A percentile compares a stretch with the other conserved stretches of the same genome.
phyloP scores from a whole-genome alignment of 1,140 invertebrate genomes.

The Neuroterus valhalla region DNA sequence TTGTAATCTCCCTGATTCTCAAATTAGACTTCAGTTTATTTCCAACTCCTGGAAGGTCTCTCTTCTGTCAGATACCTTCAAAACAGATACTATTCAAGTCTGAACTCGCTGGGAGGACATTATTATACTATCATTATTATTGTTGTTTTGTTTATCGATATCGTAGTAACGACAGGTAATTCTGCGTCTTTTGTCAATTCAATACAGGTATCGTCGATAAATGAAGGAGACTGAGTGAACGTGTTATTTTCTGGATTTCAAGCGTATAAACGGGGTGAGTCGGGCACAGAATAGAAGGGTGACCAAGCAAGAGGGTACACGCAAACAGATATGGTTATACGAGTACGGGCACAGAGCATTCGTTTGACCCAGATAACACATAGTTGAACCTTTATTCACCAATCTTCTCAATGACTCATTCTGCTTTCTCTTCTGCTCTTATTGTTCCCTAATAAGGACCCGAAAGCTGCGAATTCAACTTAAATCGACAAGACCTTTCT shows the following conservation, averaged over 20 bases:
- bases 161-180: not conserved
- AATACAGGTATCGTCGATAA: not conserved
- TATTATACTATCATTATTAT: not conserved
- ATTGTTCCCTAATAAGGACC: not conserved
- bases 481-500: not conserved
- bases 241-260: conserved; percentile 3
- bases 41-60: not conserved
- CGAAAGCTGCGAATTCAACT: not conserved
- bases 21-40: not conserved
- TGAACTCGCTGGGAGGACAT: too few species aligned
- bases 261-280: not conserved
- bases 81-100: too few species aligned
- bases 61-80: too few species aligned
- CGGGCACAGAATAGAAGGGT: not conserved
- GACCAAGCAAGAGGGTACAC: not conserved
- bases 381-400: not conserved
- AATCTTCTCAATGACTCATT: not conserved
- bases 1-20: not conserved
- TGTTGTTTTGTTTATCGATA: not conserved
- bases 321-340: not conserved
- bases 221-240: not conserved
- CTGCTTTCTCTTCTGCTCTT: not conserved
- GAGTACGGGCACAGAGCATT: not conserved
- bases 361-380: conserved; percentile 8
- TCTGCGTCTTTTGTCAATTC: not conserved